These are phyloP conservation scores for Drosophila vallismaia DNA, from an alignment of 2,888 invertebrate species.

Conservation along the genomic window DNA sequence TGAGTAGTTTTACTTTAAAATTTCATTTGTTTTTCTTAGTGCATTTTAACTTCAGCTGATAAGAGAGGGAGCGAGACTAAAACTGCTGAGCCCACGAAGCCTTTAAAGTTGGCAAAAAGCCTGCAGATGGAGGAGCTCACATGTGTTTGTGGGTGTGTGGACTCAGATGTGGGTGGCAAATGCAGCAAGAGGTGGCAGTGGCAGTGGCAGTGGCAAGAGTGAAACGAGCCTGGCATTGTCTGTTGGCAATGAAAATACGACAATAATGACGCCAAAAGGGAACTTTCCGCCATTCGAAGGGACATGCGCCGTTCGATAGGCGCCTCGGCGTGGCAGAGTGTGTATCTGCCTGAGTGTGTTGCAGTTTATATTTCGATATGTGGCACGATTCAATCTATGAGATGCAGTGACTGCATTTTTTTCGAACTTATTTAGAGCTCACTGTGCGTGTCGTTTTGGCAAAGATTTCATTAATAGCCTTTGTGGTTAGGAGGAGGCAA, in stretches of 20 bases:
- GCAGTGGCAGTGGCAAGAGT: slow-evolving; percentile 19
- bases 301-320: slow-evolving; percentile 67
- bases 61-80: slow-evolving; percentile 16
- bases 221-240: slow-evolving; percentile 68
- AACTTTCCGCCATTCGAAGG: slow-evolving; percentile 32
- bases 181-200: slow-evolving; percentile 24
- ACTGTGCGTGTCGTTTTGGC: slow-evolving; percentile 59
- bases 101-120: slow-evolving; percentile 80
- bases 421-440: slow-evolving; percentile 15
- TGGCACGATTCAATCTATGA: slow-evolving; percentile 12
- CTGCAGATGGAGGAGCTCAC: slow-evolving; percentile 51
- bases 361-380: slow-evolving; percentile 3
- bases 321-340: slow-evolving; percentile 6
- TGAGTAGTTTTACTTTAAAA: too few relatives aligned
- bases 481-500: slow-evolving; percentile 47
- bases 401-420: neutral
- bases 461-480: slow-evolving; percentile 74
- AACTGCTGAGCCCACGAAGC: slow-evolving; percentile 71
- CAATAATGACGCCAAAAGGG: slow-evolving; percentile 44
- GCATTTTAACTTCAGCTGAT: slow-evolving; percentile 25
- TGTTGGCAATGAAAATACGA: slow-evolving; percentile 79
- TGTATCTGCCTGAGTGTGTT: slow-evolving; percentile 18
- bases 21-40: neutral
- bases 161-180: slow-evolving; percentile 52
- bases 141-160: slow-evolving; percentile 34